Evolutionary conservation across 1,140 invertebrate genomes (phyloP).

Genomic region (Drosophila ambigua): DNA sequence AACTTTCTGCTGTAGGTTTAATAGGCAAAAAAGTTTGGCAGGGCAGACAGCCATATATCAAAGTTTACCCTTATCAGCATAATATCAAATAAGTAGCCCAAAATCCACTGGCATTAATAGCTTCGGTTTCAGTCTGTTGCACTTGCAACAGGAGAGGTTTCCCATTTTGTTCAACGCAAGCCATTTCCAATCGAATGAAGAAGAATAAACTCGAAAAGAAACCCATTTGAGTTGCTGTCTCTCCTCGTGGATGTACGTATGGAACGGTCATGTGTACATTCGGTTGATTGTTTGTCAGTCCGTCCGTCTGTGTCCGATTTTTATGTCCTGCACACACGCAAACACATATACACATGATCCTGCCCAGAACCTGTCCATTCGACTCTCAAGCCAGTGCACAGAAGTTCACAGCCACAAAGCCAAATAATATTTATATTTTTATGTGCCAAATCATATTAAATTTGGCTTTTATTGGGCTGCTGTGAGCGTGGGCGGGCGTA

Average conservation of each 20-base stretch:
- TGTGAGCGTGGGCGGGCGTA: constrained; percentile 7
- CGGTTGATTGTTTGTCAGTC: constrained; percentile 52
- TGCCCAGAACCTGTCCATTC: constrained; percentile 36
- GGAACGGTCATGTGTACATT: constrained; percentile 36
- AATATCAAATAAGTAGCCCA: constrained; percentile 43
- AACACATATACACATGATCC: constrained; percentile 30
- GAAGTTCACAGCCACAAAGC: constrained; percentile 57
- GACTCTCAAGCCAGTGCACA: constrained; percentile 3
- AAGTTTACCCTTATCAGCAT: constrained; percentile 58
- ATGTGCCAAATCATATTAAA: constrained; percentile 79
- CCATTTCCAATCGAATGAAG: constrained; percentile 38
- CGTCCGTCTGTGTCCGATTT: constrained; percentile 4
- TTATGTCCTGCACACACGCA: constrained; percentile 19
- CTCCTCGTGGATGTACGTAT: constrained; percentile 11
- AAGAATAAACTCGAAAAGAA: constrained; percentile 39
- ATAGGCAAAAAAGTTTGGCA: constrained; percentile 36
- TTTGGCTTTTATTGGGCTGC: constrained; percentile 69
- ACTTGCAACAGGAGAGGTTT: constrained; percentile 52
- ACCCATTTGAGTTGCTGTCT: constrained; percentile 58
- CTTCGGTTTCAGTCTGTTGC: constrained; percentile 67
- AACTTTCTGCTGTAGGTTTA: constrained; percentile 1
- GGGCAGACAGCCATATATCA: constrained; percentile 50
- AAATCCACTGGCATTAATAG: constrained; percentile 57
- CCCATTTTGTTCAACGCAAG: constrained; percentile 13
- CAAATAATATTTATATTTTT: constrained; percentile 79